Base-by-base conservation (phyloP, 2,888 invertebrate genomes). In the Ophion ellenae region DNA sequence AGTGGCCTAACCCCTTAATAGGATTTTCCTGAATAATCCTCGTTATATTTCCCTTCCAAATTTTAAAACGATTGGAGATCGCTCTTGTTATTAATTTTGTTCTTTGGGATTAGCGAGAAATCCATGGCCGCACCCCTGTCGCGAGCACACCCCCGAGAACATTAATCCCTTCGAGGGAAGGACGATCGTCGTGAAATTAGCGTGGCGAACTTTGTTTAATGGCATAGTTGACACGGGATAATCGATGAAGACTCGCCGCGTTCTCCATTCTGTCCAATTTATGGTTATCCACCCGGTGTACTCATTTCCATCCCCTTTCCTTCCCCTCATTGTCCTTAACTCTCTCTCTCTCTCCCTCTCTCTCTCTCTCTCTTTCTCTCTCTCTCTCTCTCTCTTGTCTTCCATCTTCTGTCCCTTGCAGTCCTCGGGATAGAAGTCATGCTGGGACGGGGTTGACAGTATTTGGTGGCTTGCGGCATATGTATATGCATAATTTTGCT, bases 191-290 rank as follows among this genome's bases (percentile, higher is more conserved):
- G 61, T 53, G 11, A 75, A 84, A 84, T 84, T 84, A 84, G 79
- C 84, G 75, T 75, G 61, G 66, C 57, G 79, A 86, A 86, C 84
- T 86, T 86, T 84, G 84, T 84, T 79, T 70, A 70, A 78, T 64
- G 76, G 75, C 69, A 67, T 81, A 84, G 84, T 81, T 67, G 83
- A 84, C 78, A 81, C 81, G 78, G 75, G 84, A 83, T 86, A 83
- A 86, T 86, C 84, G 81, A 86, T 84, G 77, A 83, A 78, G 81
- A 81, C 86, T 83, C 76, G 74, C 67, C 45, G 74, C 53, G 9
- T 69, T 81, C 81, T 81, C 81, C 45, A 76, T 81, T 63, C 57
- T 28, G 47, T 74, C 40, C 73, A 69, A 53, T 59, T 81, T 74
- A 81, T 67, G 67, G 73, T 67, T 59, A 74, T 81, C 57, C 59